A percentile compares a stretch with the other conserved stretches of the same genome.
Evolutionary conservation across 2,113 vertebrate genomes (phyloP).

Genomic region (Paramormyrops kingsleyae): DNA sequence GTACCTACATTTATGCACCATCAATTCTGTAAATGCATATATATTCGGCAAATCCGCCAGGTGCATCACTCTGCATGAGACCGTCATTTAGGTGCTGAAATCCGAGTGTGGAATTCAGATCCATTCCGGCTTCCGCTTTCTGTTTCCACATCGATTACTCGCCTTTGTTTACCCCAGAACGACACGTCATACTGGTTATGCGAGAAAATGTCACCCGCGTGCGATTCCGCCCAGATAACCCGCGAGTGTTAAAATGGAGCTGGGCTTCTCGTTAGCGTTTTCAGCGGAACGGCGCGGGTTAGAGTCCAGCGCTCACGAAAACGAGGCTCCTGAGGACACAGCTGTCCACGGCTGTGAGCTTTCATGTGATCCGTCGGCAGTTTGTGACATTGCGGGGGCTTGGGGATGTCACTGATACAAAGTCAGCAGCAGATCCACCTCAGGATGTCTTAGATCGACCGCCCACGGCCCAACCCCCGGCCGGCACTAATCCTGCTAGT

Average conservation of each 20-base stretch:
- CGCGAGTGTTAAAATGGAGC: not conserved
- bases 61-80: not conserved
- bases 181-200: not conserved
- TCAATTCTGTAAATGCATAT: not conserved
- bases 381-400: not conserved
- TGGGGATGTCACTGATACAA: not conserved
- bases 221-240: not conserved
- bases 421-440: not conserved
- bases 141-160: not conserved
- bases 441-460: not conserved
- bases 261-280: not conserved
- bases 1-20: not conserved
- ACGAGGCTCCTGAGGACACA: not conserved
- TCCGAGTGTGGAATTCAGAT: not conserved
- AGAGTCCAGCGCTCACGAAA: not conserved
- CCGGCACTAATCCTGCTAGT: not conserved
- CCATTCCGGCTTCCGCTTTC: not conserved
- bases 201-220: not conserved
- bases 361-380: not conserved
- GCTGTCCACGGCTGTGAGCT: not conserved
- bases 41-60: not conserved
- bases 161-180: not conserved
- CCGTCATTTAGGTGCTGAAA: not conserved
- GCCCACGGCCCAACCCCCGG: not conserved
- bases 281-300: not conserved